Base-by-base conservation (phyloP, 2,888 invertebrate genomes). In the Tachina fera region DNA sequence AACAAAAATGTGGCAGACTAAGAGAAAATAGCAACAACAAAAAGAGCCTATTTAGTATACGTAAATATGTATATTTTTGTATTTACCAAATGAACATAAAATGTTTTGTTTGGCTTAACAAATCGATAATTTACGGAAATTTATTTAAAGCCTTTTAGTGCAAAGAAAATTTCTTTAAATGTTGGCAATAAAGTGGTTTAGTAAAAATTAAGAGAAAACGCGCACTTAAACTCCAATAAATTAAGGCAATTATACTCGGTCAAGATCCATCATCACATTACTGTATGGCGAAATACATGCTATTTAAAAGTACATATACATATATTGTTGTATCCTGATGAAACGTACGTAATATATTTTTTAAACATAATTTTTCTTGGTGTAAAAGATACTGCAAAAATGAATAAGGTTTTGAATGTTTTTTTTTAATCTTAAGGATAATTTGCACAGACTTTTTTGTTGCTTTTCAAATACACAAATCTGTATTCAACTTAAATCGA, bases 81-180 rank as follows among this genome's bases (percentile, higher is more conserved):
- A 82, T 82, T 75, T 76, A 79, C 79, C 67, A 86, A 82, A 86
- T 79, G 83, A 75, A 76, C 79, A 80, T 61, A 76, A 86, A 82
- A 82, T 65, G 77, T 79, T 82, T 71, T 65, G 75, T 86, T 83
- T 86, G 79, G 76, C 86, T 83, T 76, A 76, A 74, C 86, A 79
- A 86, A 86, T 86, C 83, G 83, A 83, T 86, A 86, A 86, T 86
- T 86, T 86, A 86, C 76, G 83, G 86, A 78, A 76, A 49, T 60
- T 78, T 61, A 0, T 74, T 76, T 53, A 60, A 47, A 41, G 67
- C 19, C 65, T 56, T 78, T 63, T 39, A n/a, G 11, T 60, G 58
- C 19, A 61, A 51, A 58, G 43, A 67, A 61, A 53, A 19, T 58
- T 63, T 70, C 11, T 58, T 81, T 61, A 19, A 47, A 71, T 63